These are phyloP conservation scores for Frankliniella intonsa DNA, from an alignment of 2,888 invertebrate species.

Conservation along the genomic window DNA sequence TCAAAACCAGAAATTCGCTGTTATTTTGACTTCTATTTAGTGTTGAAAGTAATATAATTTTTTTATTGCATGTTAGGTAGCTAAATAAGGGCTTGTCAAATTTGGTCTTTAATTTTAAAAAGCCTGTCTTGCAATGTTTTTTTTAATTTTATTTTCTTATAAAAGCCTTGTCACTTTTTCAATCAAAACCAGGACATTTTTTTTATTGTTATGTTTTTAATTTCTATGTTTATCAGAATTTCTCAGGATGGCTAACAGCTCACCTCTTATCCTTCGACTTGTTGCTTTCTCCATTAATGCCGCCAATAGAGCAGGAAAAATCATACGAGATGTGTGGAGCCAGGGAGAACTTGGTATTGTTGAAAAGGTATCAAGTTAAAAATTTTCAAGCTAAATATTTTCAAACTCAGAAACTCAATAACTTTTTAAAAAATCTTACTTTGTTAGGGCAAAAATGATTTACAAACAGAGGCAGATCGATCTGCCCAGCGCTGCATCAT, in stretches of 20 bases:
- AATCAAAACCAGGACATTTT: neutral
- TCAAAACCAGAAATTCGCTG: no score
- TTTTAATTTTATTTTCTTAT: neutral
- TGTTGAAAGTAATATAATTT: no score
- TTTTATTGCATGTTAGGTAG: no score
- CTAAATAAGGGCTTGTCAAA: no score
- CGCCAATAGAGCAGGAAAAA: constrained; percentile 78
- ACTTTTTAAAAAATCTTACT: constrained; percentile 32
- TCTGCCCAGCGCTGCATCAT: constrained; percentile 92
- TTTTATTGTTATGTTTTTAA: neutral
- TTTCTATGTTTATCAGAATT: neutral
- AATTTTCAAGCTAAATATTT: neutral
- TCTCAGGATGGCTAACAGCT: constrained; percentile 56
- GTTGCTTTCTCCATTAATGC: constrained; percentile 74
- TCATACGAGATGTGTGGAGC: constrained; percentile 85
- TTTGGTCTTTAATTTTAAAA: neutral
- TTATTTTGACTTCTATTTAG: no score
- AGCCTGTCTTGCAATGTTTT: neutral
- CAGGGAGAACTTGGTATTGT: constrained; percentile 87
- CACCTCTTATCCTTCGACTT: constrained; percentile 64
- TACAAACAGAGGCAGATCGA: constrained; percentile 97
- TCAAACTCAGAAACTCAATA: neutral
- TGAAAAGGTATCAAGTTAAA: constrained; percentile 66
- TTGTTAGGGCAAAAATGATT: constrained; percentile 77
- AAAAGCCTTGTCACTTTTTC: neutral